Conservation (phyloP, 2,888 invertebrate genomes). For the Metallyticus violacea region DNA sequence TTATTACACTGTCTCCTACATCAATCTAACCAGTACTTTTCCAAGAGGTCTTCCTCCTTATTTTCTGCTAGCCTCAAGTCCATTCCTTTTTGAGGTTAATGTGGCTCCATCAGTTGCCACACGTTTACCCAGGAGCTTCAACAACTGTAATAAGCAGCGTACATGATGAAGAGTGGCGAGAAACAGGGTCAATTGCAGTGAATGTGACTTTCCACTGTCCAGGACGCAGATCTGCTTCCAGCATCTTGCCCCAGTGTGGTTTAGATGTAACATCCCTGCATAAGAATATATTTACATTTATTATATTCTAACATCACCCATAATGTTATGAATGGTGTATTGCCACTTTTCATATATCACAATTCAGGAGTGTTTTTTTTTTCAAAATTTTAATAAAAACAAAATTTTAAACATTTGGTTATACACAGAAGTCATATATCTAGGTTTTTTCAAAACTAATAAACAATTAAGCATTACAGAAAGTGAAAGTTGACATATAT, state of each 20-base stretch:
- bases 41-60: background rate
- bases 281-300: conserved; percentile 39
- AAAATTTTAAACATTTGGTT: too few species aligned
- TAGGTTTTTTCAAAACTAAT: too few species aligned
- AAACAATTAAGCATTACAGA: too few species aligned
- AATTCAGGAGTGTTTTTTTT: too few species aligned
- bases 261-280: conserved; percentile 51
- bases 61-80: background rate
- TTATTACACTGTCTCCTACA: background rate
- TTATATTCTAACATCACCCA: background rate
- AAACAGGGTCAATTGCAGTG: conserved; percentile 50
- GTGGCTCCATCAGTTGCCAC: background rate
- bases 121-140: background rate
- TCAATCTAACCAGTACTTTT: background rate
- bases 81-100: background rate
- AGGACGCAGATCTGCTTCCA: conserved; percentile 50
- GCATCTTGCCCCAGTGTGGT: conserved; percentile 52
- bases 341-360: too few species aligned
- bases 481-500: too few species aligned
- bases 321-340: background rate
- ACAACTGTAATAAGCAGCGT: conserved; percentile 46
- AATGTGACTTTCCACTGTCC: conserved; percentile 52
- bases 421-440: too few species aligned
- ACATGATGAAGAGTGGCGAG: conserved; percentile 50
- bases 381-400: too few species aligned